Evolutionary conservation across 2,797 vertebrate species (phyloP).

Genomic region (Oreortyx pictus): DNA sequence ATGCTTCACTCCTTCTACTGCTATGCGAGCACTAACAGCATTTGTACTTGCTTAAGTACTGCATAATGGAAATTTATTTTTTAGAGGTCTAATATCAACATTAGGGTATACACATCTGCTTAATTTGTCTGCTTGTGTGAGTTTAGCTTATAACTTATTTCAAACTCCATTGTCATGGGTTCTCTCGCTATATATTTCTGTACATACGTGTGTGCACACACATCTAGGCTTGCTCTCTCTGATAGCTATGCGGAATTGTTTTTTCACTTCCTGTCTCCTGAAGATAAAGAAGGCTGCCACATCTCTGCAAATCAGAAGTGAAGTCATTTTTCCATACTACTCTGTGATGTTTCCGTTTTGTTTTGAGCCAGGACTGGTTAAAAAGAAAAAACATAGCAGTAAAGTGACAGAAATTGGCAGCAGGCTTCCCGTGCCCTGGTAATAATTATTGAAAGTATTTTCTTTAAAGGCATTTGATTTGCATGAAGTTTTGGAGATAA

Average conservation of each 20-base stretch:
- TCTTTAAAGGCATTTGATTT: constrained; percentile 9
- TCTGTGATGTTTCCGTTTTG: not conserved
- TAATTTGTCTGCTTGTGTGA: constrained; percentile 1
- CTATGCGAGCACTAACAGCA: not conserved
- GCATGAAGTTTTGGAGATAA: not conserved
- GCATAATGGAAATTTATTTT: constrained; percentile 19
- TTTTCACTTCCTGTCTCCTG: constrained; percentile 14
- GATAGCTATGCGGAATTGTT: not conserved
- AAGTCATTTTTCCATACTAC: not conserved
- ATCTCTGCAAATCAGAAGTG: not conserved
- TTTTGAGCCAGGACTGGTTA: not conserved
- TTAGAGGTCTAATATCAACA: not conserved
- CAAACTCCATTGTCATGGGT: not conserved
- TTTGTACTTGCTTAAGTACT: not conserved
- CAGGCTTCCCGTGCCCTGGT: not conserved
- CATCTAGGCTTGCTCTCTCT: not conserved
- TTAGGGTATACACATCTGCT: not conserved
- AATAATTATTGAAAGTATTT: not conserved
- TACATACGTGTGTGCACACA: not conserved
- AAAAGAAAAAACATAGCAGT: not conserved
- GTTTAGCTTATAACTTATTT: not conserved
- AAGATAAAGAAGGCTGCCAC: not conserved
- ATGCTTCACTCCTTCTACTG: constrained; percentile 7
- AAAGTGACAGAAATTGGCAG: not conserved
- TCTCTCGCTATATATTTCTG: not conserved